Evolutionary conservation across 1,140 invertebrate genomes (phyloP).

Genomic region (Eumaeus atala): DNA sequence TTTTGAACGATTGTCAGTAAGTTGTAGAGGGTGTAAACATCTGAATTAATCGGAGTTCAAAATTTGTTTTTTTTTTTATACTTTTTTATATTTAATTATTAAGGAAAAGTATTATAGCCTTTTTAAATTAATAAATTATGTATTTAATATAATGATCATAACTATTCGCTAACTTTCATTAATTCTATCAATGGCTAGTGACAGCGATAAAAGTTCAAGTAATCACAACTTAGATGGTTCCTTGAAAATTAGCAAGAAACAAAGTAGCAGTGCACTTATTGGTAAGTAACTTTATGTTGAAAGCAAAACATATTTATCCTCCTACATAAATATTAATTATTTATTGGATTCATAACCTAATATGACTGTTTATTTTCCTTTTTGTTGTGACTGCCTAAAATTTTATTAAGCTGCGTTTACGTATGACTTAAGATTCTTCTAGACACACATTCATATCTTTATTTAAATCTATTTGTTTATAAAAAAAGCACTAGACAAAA

Average conservation of each 20-base stretch:
- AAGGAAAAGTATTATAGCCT: background rate
- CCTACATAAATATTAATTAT: too few species aligned
- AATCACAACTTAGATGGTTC: conserved; percentile 64
- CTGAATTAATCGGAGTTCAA: conserved; percentile 18
- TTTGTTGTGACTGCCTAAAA: too few species aligned
- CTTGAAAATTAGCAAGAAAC: conserved; percentile 55
- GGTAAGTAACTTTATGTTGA: conserved; percentile 35
- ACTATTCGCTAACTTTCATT: conserved; percentile 13
- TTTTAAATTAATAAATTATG: background rate
- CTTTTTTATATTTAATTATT: conserved; percentile 18
- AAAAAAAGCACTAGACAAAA: too few species aligned
- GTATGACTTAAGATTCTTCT: too few species aligned
- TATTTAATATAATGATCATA: conserved; percentile 6
- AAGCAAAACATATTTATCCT: background rate
- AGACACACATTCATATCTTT: too few species aligned
- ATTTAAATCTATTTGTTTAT: too few species aligned
- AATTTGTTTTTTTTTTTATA: conserved; percentile 23
- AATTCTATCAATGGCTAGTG: conserved; percentile 70
- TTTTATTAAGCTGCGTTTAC: too few species aligned
- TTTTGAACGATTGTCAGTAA: conserved; percentile 7
- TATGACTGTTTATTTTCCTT: too few species aligned
- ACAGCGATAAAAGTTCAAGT: conserved; percentile 67
- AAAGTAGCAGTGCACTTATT: conserved; percentile 40
- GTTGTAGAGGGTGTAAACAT: conserved; percentile 16
- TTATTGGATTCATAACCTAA: too few species aligned